These are phyloP conservation scores for Vanacampus margaritifer DNA, from an alignment of 2,113 vertebrate species.

Conservation along the genomic window DNA sequence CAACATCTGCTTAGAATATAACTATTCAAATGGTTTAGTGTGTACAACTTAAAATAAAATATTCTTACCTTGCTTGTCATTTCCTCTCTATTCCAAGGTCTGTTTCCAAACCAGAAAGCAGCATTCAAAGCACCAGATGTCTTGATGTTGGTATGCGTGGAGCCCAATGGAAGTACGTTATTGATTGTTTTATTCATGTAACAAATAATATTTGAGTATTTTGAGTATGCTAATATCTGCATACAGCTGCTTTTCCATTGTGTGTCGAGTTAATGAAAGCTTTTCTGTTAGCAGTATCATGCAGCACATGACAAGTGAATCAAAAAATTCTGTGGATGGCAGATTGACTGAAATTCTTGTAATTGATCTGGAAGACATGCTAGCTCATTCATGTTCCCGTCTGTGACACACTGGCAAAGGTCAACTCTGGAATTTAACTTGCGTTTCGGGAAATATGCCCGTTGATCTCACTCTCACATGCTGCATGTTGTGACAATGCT, in stretches of 20 bases:
- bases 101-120: conserved; percentile 33
- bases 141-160: conserved; percentile 2
- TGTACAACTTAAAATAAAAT: conserved; percentile 20
- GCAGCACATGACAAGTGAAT: conserved; percentile 26
- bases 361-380: conserved; percentile 38
- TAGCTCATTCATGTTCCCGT: conserved; percentile 26
- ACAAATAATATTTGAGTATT: conserved; percentile 7
- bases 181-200: conserved; percentile 13
- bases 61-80: conserved; percentile 23
- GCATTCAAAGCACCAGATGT: conserved; percentile 16
- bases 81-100: conserved; percentile 33
- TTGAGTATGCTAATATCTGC: conserved; percentile 10
- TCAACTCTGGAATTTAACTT: conserved; percentile 45
- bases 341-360: conserved; percentile 34
- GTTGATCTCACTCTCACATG: conserved; percentile 22
- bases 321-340: conserved; percentile 16
- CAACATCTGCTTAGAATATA: conserved; percentile 22
- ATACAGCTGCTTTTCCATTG: conserved; percentile 7
- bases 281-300: conserved; percentile 30
- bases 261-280: conserved; percentile 34
- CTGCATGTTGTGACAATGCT: conserved; percentile 47
- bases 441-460: conserved; percentile 56
- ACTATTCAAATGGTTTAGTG: conserved; percentile 15
- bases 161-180: not conserved
- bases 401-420: conserved; percentile 19